Evolutionary conservation across 2,797 vertebrate species (phyloP).

Genomic region (Acipenser oxyrinchus): DNA sequence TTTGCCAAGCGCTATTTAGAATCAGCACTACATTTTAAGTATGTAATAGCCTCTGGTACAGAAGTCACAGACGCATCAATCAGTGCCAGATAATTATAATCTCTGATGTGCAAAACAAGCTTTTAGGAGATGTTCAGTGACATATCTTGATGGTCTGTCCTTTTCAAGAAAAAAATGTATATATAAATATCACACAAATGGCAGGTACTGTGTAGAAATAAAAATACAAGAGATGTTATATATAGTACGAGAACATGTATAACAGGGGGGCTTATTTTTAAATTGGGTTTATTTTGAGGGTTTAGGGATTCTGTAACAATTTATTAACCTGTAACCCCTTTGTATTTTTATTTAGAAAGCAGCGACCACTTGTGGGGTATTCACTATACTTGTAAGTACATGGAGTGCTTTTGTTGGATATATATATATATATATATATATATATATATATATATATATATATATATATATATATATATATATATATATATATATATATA

Average conservation of each 20-base stretch:
- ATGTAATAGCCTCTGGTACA: slow-evolving; percentile 46
- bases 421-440: too few relatives aligned
- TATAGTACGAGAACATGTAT: slow-evolving; percentile 6
- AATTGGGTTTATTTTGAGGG: background rate
- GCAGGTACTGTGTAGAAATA: slow-evolving; percentile 58
- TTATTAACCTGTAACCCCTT: slow-evolving; percentile 9
- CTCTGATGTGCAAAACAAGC: slow-evolving; percentile 1
- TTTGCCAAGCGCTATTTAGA: slow-evolving; percentile 45
- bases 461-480: too few relatives aligned
- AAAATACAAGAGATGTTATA: background rate
- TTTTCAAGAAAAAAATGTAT: slow-evolving; percentile 47
- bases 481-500: too few relatives aligned
- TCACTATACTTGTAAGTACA: too few relatives aligned
- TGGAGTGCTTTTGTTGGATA: slow-evolving; percentile 3
- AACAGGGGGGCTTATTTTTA: too few relatives aligned
- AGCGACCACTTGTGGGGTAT: background rate
- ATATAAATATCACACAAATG: slow-evolving; percentile 57
- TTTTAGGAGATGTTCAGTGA: slow-evolving; percentile 28
- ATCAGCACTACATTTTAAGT: slow-evolving; percentile 54
- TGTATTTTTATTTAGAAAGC: slow-evolving; percentile 2
- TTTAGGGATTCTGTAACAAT: slow-evolving; percentile 4
- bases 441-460: too few relatives aligned
- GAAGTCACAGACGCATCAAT: slow-evolving; percentile 53
- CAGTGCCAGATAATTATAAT: slow-evolving; percentile 54
- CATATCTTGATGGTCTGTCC: slow-evolving; percentile 50